These are phyloP conservation scores for Gobionotothen gibberifrons DNA, from an alignment of 2,797 vertebrate species.

Conservation along the genomic window DNA sequence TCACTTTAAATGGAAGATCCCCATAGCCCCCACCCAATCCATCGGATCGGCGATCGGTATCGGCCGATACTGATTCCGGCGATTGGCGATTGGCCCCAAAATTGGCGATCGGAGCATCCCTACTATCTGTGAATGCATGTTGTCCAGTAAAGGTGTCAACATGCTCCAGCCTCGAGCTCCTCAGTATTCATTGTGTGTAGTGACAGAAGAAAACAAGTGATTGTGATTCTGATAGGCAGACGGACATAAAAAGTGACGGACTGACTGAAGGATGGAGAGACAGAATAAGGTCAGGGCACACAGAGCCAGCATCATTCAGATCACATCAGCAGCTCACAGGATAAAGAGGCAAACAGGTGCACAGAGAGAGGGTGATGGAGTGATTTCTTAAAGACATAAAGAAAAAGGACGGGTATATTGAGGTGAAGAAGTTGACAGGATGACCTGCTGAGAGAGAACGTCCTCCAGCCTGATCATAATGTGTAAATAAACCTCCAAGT, in stretches of 20 bases:
- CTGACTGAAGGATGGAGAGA: slow-evolving; percentile 30
- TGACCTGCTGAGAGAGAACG: background rate
- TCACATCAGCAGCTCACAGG: slow-evolving; percentile 25
- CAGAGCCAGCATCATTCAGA: slow-evolving; percentile 7
- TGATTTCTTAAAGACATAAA: slow-evolving; percentile 7
- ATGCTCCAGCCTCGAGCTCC: background rate
- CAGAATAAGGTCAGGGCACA: slow-evolving; percentile 46
- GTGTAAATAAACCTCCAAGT: slow-evolving; percentile 5
- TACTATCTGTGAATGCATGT: background rate
- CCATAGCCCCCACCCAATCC: no score
- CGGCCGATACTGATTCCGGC: no score
- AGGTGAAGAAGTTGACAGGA: slow-evolving; percentile 14
- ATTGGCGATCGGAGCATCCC: no score
- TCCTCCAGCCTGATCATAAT: slow-evolving; percentile 10
- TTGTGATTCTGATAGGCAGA: slow-evolving; percentile 21
- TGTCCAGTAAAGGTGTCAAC: background rate
- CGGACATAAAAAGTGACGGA: slow-evolving; percentile 13
- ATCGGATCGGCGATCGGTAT: no score
- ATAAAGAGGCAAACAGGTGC: slow-evolving; percentile 27
- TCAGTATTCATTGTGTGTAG: background rate
- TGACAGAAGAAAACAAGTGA: slow-evolving; percentile 1
- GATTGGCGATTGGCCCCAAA: no score
- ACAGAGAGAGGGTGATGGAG: slow-evolving; percentile 1
- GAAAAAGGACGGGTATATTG: background rate
- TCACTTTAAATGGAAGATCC: no score